phyloP scores from a whole-genome alignment of 2,888 invertebrate genomes.

The Drepanosiphum platanoidis region DNA sequence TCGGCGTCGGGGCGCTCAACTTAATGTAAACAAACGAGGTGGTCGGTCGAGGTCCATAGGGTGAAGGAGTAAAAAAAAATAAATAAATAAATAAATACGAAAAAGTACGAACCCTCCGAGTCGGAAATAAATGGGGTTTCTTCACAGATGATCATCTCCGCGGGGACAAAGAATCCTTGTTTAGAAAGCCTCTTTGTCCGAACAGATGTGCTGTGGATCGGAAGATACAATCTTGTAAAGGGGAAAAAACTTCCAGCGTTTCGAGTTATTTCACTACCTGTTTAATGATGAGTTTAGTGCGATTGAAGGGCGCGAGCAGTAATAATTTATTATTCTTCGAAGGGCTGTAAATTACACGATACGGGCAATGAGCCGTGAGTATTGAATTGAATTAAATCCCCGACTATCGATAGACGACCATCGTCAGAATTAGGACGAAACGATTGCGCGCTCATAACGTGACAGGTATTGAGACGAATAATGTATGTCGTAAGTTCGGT shows the following conservation, averaged over 20 bases:
- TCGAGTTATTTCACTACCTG: neutral
- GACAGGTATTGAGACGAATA: neutral
- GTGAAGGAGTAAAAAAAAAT: conserved; percentile 9
- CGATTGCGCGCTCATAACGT: neutral
- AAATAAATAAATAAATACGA: conserved; percentile 15
- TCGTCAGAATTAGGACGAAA: neutral
- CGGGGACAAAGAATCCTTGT: conserved; percentile 55
- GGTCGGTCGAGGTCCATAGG: too few relatives aligned
- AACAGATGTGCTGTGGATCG: conserved; percentile 46
- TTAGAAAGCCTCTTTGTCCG: conserved; percentile 54
- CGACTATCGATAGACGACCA: neutral
- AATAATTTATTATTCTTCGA: too few relatives aligned
- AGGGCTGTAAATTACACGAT: neutral
- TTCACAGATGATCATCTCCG: conserved; percentile 41
- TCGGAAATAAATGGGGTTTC: conserved; percentile 57
- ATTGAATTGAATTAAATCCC: neutral
- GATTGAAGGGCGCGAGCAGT: neutral
- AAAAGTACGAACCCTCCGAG: conserved; percentile 51
- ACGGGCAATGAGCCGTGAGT: neutral
- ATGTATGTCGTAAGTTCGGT: neutral
- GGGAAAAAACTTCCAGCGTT: conserved; percentile 38
- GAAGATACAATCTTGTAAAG: conserved; percentile 48
- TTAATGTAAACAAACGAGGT: conserved; percentile 55
- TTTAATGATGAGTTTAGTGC: conserved; percentile 44
- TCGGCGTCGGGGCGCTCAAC: neutral